These are phyloP conservation scores for Dyspetes luteomarginatus DNA, from an alignment of 2,888 invertebrate genomes.

Conservation along the genomic window DNA sequence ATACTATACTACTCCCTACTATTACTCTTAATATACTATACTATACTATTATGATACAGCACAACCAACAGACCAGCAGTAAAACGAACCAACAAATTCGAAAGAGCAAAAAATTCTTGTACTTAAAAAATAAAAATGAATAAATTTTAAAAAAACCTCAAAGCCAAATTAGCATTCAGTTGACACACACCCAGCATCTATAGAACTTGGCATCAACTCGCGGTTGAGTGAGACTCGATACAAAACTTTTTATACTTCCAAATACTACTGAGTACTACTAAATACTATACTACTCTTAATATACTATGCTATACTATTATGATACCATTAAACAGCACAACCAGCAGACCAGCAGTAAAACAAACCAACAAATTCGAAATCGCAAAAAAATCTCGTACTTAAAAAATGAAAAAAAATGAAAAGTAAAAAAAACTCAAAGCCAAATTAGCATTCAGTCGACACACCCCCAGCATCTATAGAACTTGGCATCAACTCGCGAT, in stretches of 20 bases:
- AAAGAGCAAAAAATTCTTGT: slow-evolving; percentile 25
- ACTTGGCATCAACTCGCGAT: slow-evolving; percentile 61
- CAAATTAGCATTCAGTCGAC: slow-evolving; percentile 64
- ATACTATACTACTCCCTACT: slow-evolving; percentile 27
- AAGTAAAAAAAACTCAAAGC: slow-evolving; percentile 50
- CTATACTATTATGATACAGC: slow-evolving; percentile 54
- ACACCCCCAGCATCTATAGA: slow-evolving; percentile 63
- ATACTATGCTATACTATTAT: slow-evolving; percentile 33
- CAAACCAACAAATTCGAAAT: slow-evolving; percentile 34
- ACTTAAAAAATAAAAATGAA: slow-evolving; percentile 15
- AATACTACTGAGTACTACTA: slow-evolving; percentile 26
- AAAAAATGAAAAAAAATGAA: slow-evolving; percentile 32
- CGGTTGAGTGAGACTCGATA: slow-evolving; percentile 62
- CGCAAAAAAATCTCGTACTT: slow-evolving; percentile 15
- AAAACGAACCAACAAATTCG: slow-evolving; percentile 39
- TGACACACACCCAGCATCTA: slow-evolving; percentile 63
- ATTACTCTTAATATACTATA: not conserved
- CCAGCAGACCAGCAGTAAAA: slow-evolving; percentile 59
- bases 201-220: slow-evolving; percentile 60
- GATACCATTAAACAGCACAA: slow-evolving; percentile 59
- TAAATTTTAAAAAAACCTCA: slow-evolving; percentile 39
- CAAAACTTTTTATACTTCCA: slow-evolving; percentile 54
- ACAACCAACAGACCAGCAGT: slow-evolving; percentile 63
- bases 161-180: slow-evolving; percentile 63
- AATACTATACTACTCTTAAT: slow-evolving; percentile 2